Conservation (phyloP, 2,888 invertebrate species). For the Ochlodes sylvanus region DNA sequence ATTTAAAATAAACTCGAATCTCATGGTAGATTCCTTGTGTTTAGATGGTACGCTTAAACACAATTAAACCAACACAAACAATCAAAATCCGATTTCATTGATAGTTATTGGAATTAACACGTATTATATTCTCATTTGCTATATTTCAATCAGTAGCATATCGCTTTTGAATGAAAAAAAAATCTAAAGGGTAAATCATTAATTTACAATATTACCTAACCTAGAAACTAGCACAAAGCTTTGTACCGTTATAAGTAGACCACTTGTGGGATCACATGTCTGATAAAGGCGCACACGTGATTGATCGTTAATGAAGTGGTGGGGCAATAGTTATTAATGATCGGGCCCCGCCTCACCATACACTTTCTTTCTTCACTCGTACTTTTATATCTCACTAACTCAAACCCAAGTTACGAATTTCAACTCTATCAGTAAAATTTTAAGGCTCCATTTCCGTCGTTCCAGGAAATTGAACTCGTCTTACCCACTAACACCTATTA, state of each 20-base stretch:
- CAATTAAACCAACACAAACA: too few relatives aligned
- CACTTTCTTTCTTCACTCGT: slow-evolving; percentile 29
- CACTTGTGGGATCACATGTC: slow-evolving; percentile 52
- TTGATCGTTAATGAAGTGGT: slow-evolving; percentile 82
- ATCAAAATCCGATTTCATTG: too few relatives aligned
- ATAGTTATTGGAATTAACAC: too few relatives aligned
- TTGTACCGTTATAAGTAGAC: slow-evolving; percentile 10
- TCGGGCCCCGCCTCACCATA: slow-evolving; percentile 61
- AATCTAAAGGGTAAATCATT: too few relatives aligned
- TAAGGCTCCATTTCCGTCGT: not conserved
- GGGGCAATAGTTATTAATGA: slow-evolving; percentile 82
- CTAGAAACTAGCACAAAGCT: slow-evolving; percentile 2
- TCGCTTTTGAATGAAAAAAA: too few relatives aligned
- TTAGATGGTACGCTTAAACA: too few relatives aligned
- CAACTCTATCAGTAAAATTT: not conserved
- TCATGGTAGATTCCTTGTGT: too few relatives aligned
- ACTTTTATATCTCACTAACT: slow-evolving; percentile 13
- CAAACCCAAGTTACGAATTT: slow-evolving; percentile 48
- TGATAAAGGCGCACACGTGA: slow-evolving; percentile 67
- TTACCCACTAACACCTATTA: slow-evolving; percentile 80
- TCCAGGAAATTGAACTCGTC: slow-evolving; percentile 44
- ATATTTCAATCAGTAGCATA: too few relatives aligned
- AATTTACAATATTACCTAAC: not conserved
- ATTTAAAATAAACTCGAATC: too few relatives aligned
- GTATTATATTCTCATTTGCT: too few relatives aligned